Evolutionary conservation across 2,888 invertebrate genomes (phyloP), one percentile per base, ranked within the genome.

Genomic region (Auanema freiburgensis): DNA sequence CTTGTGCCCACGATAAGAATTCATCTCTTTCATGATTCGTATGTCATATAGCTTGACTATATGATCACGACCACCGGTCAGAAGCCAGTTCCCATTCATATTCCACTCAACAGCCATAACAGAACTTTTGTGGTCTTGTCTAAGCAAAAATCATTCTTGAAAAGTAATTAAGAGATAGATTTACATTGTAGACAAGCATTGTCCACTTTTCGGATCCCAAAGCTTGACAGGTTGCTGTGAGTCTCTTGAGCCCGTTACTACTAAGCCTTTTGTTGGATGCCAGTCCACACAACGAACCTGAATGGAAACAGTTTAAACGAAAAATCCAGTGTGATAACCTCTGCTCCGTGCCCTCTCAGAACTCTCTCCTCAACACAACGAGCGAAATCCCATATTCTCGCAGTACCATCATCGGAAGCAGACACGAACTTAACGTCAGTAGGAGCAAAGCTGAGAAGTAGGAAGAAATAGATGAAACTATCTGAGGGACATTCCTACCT

Each of bases 71-170:
- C 72, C 71, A n/a, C 70, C 74, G 0, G 77, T 77, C 25, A 79
- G 57, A 58, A 99, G 87, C 98, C 98, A 98, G 85, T 98, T 97
- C 2, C 98, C 98, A 87, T 99, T 99, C 57, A 91, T 90, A 86
- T 99, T 99, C 97, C 98, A 99, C 85, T 94, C 92, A 25, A 97
- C 88, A 85, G 97, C 95, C 95, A 97, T 97, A 14, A 98, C 98
- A 33, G 98, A 97, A 60, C 93, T 94, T 86, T 99, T 99, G 86
- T 99, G 98, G 50, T 97, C 97, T 86, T 98, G 97, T 59, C 91
- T 91, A 74, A 73, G 25, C 67, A 69, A 42, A 14, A n/a, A 25
- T 12, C 25, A 46, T n/a, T n/a, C n/a, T n/a, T 33, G 43, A 71
- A 21, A 25, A 46, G 16, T 10, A 14, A 55, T 10, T n/a, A 14